phyloP scores from a whole-genome alignment of 1,140 invertebrate genomes.

The Vollenhovia emeryi region DNA sequence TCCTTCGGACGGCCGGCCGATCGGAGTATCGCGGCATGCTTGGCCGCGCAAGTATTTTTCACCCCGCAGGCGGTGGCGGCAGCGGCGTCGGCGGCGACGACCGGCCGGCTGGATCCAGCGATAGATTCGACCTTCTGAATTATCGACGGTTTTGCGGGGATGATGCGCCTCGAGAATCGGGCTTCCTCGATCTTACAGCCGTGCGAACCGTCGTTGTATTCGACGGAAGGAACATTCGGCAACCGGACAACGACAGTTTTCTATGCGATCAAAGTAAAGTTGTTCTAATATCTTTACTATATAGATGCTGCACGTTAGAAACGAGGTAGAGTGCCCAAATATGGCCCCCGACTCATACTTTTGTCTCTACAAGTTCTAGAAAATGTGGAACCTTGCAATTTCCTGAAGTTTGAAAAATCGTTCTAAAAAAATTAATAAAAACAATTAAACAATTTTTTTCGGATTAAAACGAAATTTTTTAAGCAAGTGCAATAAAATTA shows the following conservation, averaged over 20 bases:
- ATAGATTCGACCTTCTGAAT: slow-evolving; percentile 41
- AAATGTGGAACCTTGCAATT: too few species aligned
- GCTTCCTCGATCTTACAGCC: background rate
- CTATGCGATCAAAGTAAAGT: background rate
- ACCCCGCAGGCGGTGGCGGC: slow-evolving; percentile 66
- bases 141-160: background rate
- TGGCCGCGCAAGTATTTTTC: slow-evolving; percentile 75
- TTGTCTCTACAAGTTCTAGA: too few species aligned
- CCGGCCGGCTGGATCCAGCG: background rate
- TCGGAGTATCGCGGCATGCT: slow-evolving; percentile 68
- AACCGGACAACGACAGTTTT: background rate
- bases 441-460: too few species aligned
- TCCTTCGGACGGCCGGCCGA: slow-evolving; percentile 61
- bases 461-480: too few species aligned
- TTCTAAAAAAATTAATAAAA: too few species aligned
- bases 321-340: too few species aligned
- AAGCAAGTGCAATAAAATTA: too few species aligned
- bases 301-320: background rate
- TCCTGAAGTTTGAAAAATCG: too few species aligned
- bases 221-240: background rate
- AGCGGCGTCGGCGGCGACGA: background rate
- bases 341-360: too few species aligned
- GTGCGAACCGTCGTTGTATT: background rate
- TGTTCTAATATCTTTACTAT: background rate
- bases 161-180: background rate